phyloP scores from a whole-genome alignment of 2,888 invertebrate species.

The Habroteleia sp. region DNA sequence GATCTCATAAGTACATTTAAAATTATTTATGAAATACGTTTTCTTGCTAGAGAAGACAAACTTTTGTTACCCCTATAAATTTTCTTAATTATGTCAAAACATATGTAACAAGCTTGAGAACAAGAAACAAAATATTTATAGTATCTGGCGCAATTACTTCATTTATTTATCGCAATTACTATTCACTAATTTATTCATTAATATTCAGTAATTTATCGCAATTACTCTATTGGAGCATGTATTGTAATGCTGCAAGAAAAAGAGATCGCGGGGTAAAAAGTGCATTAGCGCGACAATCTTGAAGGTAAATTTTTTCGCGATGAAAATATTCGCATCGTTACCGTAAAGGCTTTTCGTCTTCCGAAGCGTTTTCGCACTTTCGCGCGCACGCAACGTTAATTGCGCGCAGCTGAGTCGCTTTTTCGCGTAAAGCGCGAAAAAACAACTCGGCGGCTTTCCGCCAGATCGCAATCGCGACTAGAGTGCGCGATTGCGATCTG shows the following conservation, averaged over 20 bases:
- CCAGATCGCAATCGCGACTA: constrained; percentile 44
- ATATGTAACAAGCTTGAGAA: too few species aligned
- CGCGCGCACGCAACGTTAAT: constrained; percentile 53
- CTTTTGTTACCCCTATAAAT: too few species aligned
- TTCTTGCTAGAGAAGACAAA: too few species aligned
- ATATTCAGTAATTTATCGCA: constrained; percentile 13
- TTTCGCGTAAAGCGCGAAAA: constrained; percentile 21
- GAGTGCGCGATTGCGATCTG: too few species aligned
- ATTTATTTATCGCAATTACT: too few species aligned
- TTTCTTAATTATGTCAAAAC: too few species aligned
- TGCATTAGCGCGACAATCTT: background rate
- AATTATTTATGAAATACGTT: too few species aligned
- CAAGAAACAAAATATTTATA: too few species aligned
- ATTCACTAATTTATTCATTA: too few species aligned
- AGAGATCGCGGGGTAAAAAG: constrained; percentile 6
- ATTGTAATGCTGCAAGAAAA: constrained; percentile 10
- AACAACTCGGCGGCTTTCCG: constrained; percentile 41
- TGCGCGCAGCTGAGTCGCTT: constrained; percentile 23
- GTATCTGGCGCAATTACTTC: too few species aligned
- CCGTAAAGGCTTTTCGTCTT: constrained; percentile 22
- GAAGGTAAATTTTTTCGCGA: constrained; percentile 7
- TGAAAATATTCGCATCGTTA: constrained; percentile 14
- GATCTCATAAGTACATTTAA: too few species aligned
- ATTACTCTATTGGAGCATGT: constrained; percentile 9
- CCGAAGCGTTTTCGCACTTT: constrained; percentile 52